These are phyloP conservation scores for Hoplodrina blanda DNA, from an alignment of 2,888 invertebrate species.

Conservation along the genomic window DNA sequence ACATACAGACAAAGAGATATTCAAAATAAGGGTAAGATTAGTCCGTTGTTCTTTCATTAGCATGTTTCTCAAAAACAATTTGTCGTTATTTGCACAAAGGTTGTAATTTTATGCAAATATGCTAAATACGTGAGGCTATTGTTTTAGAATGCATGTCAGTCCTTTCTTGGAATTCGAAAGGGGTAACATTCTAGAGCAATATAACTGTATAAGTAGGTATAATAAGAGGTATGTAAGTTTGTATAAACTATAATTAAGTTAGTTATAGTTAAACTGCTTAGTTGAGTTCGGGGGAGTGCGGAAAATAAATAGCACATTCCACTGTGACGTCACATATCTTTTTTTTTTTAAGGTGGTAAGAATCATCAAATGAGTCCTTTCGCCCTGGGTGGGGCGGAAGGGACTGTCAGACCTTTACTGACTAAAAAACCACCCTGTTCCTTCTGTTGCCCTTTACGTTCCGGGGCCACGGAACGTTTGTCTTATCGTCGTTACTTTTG, in stretches of 20 bases:
- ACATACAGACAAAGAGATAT: constrained; percentile 27
- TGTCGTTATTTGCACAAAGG: constrained; percentile 61
- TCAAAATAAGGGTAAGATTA: constrained; percentile 36
- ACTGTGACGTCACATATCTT: no score
- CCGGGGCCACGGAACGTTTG: no score
- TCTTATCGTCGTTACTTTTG: no score
- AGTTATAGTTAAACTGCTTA: no score
- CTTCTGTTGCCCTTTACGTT: no score
- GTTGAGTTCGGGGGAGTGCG: no score
- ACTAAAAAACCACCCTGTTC: no score
- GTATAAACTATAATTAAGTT: background rate
- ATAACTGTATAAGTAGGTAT: constrained; percentile 23
- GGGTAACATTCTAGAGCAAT: constrained; percentile 34
- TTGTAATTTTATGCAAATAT: constrained; percentile 75
- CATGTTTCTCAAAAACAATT: constrained; percentile 62
- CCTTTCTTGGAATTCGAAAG: constrained; percentile 57
- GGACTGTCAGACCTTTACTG: no score
- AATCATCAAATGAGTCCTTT: no score
- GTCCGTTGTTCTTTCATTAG: constrained; percentile 57
- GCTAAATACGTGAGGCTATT: constrained; percentile 62
- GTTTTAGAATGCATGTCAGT: constrained; percentile 54
- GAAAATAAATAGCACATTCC: no score
- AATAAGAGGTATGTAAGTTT: constrained; percentile 1
- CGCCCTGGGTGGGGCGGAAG: no score
- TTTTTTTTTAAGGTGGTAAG: no score